Conservation (phyloP, 1,140 invertebrate genomes). For the Ceratoteleas bidentatus region DNA sequence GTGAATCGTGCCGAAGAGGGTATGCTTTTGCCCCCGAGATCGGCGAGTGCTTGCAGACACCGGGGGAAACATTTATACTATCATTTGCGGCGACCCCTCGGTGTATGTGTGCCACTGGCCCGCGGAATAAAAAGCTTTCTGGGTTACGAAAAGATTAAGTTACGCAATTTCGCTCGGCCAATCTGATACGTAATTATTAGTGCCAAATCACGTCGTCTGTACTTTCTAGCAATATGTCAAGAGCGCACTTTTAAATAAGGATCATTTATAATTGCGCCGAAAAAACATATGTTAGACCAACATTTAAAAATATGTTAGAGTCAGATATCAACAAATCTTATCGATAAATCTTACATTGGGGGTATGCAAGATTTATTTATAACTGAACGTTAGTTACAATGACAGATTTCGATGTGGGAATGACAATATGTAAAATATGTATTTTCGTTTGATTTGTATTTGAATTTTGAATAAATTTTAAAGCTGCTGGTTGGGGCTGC, state of each 20-base stretch:
- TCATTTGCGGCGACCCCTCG: constrained; percentile 1
- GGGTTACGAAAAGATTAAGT: constrained; percentile 26
- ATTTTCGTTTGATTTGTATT: too few species aligned
- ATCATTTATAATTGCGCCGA: too few species aligned
- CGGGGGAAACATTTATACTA: constrained; percentile 32
- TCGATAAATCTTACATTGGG: too few species aligned
- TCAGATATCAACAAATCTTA: too few species aligned
- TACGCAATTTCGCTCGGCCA: constrained; percentile 18
- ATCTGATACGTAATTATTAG: constrained; percentile 30
- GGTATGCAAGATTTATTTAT: too few species aligned
- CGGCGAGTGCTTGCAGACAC: constrained; percentile 24
- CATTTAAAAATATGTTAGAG: too few species aligned
- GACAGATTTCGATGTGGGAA: too few species aligned
- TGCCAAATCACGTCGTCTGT: constrained; percentile 1
- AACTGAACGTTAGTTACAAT: too few species aligned
- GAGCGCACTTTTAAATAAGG: not conserved
- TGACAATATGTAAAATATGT: too few species aligned
- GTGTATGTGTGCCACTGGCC: not conserved
- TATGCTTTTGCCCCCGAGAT: constrained; percentile 29
- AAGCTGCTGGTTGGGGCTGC: too few species aligned
- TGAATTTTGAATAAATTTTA: too few species aligned
- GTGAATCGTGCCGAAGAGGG: constrained; percentile 29
- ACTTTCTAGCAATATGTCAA: constrained; percentile 6
- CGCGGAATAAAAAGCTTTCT: constrained; percentile 13
- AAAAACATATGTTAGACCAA: too few species aligned